Conservation (phyloP, 2,888 invertebrate genomes). For the Hirtodrosophila duncani region DNA sequence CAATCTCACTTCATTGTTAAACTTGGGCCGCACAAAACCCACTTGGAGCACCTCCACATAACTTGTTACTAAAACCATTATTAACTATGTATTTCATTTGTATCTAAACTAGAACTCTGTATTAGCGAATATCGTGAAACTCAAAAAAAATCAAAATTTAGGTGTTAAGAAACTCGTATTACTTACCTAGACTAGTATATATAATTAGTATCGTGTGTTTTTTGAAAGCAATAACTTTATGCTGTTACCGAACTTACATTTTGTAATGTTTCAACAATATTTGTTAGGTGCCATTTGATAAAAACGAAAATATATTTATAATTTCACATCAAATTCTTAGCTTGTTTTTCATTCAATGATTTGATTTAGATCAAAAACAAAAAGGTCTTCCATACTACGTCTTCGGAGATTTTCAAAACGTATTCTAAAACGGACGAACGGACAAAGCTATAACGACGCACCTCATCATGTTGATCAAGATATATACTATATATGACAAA, state of each 20-base stretch:
- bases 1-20: constrained; percentile 8
- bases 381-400: no score
- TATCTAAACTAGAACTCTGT: constrained; percentile 46
- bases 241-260: constrained; percentile 4
- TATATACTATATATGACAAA: no score
- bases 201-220: no score
- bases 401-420: no score
- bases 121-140: constrained; percentile 46
- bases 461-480: no score
- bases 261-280: constrained; percentile 16
- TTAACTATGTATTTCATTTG: not conserved
- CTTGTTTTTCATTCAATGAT: not conserved
- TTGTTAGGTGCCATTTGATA: constrained; percentile 62
- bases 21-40: constrained; percentile 29
- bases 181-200: constrained; percentile 2
- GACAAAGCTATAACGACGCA: no score
- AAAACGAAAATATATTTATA: constrained; percentile 12
- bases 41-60: constrained; percentile 3
- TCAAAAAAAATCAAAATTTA: constrained; percentile 56
- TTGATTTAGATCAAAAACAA: not conserved
- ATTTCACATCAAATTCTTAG: no score
- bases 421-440: no score
- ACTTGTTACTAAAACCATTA: constrained; percentile 36
- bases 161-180: constrained; percentile 2
- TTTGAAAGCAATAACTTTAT: not conserved